Percentiles rank a stretch among this genome's conserved stretches.
These are phyloP conservation scores for Pseudomyrmex flavicornis DNA, from an alignment of 1,140 invertebrate genomes.

Conservation along the genomic window DNA sequence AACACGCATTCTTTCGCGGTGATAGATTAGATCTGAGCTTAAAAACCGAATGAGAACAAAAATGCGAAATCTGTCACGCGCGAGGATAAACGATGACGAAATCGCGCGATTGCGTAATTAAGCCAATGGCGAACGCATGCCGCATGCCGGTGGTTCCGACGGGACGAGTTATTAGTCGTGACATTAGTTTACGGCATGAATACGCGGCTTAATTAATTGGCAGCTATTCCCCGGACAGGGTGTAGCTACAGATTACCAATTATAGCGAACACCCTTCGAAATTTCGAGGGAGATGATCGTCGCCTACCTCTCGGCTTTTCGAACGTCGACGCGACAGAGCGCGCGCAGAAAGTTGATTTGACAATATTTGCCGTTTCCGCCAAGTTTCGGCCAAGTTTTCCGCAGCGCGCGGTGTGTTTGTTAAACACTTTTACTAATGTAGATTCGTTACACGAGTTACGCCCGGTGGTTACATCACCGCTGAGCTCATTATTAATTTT, in stretches of 20 bases:
- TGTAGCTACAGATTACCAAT: conserved; percentile 76
- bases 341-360: neutral
- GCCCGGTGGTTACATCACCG: neutral
- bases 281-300: conserved; percentile 63
- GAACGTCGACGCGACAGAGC: neutral
- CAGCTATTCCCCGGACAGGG: conserved; percentile 70
- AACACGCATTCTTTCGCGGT: neutral
- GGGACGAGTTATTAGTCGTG: conserved; percentile 75
- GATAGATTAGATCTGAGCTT: neutral
- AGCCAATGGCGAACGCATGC: conserved; percentile 21
- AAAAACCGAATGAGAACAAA: neutral
- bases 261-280: conserved; percentile 72
- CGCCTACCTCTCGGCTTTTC: conserved; percentile 48
- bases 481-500: conserved; percentile 14
- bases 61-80: neutral
- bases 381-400: conserved; percentile 10
- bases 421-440: conserved; percentile 19
- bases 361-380: conserved; percentile 45
- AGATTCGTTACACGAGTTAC: conserved; percentile 4
- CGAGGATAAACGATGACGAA: neutral
- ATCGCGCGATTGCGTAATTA: conserved; percentile 45
- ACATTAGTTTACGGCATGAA: conserved; percentile 76
- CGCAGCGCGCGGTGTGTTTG: neutral
- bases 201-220: conserved; percentile 78
- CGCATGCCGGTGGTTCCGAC: conserved; percentile 62